Conservation (phyloP, 2,797 vertebrate species). For the Catostomus latipinnis region DNA sequence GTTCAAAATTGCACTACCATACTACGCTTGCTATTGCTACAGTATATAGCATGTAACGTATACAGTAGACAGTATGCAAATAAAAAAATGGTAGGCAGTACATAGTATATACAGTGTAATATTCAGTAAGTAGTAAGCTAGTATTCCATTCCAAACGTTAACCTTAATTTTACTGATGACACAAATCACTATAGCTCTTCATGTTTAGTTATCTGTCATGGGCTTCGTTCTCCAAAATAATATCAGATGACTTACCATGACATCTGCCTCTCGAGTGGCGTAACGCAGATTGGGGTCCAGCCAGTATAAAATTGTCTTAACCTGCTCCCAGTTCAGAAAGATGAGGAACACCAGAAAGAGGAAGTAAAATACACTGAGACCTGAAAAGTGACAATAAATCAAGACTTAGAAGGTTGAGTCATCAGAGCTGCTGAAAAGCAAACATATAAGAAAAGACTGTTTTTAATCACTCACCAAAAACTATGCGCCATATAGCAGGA, state of each 20-base stretch:
- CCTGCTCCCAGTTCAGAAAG: slow-evolving; percentile 94
- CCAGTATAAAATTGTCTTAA: slow-evolving; percentile 95
- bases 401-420: not conserved
- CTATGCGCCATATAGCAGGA: slow-evolving; percentile 91
- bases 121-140: no score
- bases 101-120: no score
- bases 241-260: slow-evolving; percentile 84
- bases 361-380: slow-evolving; percentile 96
- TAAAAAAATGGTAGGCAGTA: no score
- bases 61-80: no score
- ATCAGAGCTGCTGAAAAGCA: not conserved
- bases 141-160: no score
- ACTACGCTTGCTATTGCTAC: no score
- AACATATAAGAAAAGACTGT: slow-evolving; percentile 2
- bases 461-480: slow-evolving; percentile 86
- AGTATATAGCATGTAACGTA: no score
- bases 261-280: slow-evolving; percentile 89
- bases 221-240: not conserved
- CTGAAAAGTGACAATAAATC: slow-evolving; percentile 67
- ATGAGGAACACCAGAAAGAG: slow-evolving; percentile 93
- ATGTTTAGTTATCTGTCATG: no score
- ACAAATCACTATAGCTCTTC: no score
- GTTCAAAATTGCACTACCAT: no score
- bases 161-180: no score
- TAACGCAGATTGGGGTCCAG: slow-evolving; percentile 92